phyloP scores from a whole-genome alignment of 2,113 vertebrate species.

The Hassar affinis region DNA sequence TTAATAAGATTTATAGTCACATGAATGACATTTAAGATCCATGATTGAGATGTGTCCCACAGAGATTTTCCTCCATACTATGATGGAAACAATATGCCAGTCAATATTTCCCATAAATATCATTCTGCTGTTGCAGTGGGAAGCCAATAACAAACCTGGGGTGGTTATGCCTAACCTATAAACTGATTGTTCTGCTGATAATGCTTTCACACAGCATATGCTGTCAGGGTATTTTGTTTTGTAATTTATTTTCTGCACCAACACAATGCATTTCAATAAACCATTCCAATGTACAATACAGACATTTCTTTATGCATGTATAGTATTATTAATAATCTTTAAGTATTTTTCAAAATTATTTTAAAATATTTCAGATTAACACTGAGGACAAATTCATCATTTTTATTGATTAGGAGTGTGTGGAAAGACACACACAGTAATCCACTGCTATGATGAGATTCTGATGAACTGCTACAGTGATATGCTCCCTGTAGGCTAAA shows the following conservation, averaged over 20 bases:
- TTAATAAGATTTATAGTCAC: conserved; percentile 57
- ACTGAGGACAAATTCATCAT: neutral
- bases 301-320: neutral
- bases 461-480: conserved; percentile 1
- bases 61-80: conserved; percentile 33
- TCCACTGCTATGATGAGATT: conserved; percentile 4
- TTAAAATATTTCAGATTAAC: neutral
- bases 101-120: conserved; percentile 48
- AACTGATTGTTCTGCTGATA: conserved; percentile 5
- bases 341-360: neutral
- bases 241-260: neutral
- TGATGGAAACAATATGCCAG: conserved; percentile 35
- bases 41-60: conserved; percentile 31
- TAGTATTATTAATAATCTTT: neutral
- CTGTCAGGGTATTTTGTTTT: neutral
- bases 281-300: neutral
- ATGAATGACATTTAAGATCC: conserved; percentile 37
- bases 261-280: neutral
- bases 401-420: neutral
- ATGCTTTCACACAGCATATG: neutral
- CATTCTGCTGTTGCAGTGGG: neutral
- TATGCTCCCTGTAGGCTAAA: conserved; percentile 1
- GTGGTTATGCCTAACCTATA: neutral
- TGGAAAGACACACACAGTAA: neutral
- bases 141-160: neutral